These are phyloP conservation scores for Bucorvus abyssinicus DNA, from an alignment of 2,797 vertebrate genomes.

Conservation along the genomic window DNA sequence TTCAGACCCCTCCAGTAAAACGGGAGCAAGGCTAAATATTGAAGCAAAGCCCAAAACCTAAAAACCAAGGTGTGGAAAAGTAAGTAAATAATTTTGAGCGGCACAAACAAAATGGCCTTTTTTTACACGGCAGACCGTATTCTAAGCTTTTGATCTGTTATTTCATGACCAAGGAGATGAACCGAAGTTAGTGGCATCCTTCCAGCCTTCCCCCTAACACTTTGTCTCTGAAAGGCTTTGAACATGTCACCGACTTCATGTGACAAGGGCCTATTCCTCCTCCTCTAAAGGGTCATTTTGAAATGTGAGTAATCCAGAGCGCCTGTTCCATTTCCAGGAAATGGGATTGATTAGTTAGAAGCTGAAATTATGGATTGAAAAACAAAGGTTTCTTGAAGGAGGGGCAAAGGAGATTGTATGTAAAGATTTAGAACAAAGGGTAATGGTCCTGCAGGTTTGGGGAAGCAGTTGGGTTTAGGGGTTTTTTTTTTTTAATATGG, in stretches of 20 bases:
- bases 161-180: neutral
- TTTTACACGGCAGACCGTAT: neutral
- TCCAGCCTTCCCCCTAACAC: neutral
- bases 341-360: neutral
- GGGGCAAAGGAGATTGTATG: neutral
- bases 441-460: slow-evolving; percentile 30
- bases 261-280: neutral
- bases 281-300: neutral
- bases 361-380: neutral
- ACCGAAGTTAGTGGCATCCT: neutral
- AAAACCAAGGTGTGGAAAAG: neutral
- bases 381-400: neutral
- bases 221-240: neutral
- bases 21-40: neutral
- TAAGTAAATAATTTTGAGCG: neutral
- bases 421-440: slow-evolving; percentile 18
- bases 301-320: neutral
- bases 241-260: neutral
- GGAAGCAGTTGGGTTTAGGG: neutral
- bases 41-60: neutral
- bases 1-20: neutral
- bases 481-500: neutral
- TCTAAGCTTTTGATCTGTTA: neutral
- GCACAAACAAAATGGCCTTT: neutral
- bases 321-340: slow-evolving; percentile 7